These are phyloP conservation scores for Agrilus biguttatus DNA, from an alignment of 2,888 invertebrate genomes.

Conservation along the genomic window DNA sequence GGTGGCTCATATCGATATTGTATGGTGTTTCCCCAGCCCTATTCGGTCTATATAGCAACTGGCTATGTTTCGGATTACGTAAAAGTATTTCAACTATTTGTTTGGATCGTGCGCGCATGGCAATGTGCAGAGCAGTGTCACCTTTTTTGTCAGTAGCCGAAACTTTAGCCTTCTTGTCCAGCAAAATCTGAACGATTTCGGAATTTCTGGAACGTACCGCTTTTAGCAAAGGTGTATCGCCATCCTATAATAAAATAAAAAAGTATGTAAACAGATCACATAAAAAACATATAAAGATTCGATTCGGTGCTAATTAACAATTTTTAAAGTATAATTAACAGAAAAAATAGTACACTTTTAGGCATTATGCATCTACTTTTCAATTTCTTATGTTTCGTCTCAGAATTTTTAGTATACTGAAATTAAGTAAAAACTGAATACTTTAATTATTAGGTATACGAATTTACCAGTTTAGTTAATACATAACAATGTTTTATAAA, in stretches of 20 bases:
- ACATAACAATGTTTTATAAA: no score
- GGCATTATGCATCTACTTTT: no score
- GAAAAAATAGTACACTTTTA: no score
- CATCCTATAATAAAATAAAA: conserved; percentile 44
- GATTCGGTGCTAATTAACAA: no score
- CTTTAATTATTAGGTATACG: no score
- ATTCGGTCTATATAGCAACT: conserved; percentile 86
- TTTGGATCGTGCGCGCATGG: conserved; percentile 87
- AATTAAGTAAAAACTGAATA: no score
- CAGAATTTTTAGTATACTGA: no score
- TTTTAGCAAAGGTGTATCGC: conserved; percentile 83
- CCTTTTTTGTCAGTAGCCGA: conserved; percentile 82
- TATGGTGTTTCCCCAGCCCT: conserved; percentile 93
- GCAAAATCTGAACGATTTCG: conserved; percentile 77
- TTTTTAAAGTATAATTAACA: no score
- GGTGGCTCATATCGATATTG: conserved; percentile 89
- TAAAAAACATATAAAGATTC: no score
- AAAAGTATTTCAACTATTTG: conserved; percentile 86
- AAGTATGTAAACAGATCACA: background rate
- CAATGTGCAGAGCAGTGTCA: conserved; percentile 90
- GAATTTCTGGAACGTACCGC: conserved; percentile 84
- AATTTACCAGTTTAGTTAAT: no score
- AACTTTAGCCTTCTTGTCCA: conserved; percentile 88
- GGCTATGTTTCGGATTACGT: conserved; percentile 91
- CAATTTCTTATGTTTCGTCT: no score